A percentile compares a stretch with the other conserved stretches of the same genome.
These are phyloP conservation scores for Chondrilla cf. caribensis DNA, from an alignment of 37 sponge, comb jelly and placozoan species.

Conservation along the genomic window DNA sequence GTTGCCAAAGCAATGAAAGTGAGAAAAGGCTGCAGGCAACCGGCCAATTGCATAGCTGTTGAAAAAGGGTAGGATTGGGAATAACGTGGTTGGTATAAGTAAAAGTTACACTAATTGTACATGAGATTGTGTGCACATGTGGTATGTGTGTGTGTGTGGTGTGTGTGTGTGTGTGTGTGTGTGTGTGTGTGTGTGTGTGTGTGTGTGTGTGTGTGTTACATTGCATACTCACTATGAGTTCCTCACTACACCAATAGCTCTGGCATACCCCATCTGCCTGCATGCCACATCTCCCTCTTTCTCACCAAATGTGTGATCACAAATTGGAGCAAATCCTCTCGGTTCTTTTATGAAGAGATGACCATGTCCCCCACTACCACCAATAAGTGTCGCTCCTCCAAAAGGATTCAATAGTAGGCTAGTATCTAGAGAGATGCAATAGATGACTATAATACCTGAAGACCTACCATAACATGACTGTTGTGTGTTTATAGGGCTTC, in stretches of 20 bases:
- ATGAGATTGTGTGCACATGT: no score
- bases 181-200: no score
- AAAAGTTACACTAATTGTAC: no score
- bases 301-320: neutral
- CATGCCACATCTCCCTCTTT: neutral
- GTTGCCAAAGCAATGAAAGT: neutral
- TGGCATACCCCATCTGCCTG: neutral
- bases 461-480: no score
- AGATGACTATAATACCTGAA: no score
- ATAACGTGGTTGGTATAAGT: no score
- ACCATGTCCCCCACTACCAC: slow-evolving; percentile 14
- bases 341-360: neutral
- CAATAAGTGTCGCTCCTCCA: neutral
- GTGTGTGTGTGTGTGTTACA: no score
- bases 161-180: no score
- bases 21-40: neutral
- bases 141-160: no score
- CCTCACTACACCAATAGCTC: neutral
- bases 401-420: neutral
- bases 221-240: slow-evolving; percentile 3
- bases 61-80: no score
- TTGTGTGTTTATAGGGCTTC: no score
- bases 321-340: neutral
- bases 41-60: neutral
- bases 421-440: no score